Conservation (phyloP, 2,888 invertebrate species). For the Megalurothrips usitatus region DNA sequence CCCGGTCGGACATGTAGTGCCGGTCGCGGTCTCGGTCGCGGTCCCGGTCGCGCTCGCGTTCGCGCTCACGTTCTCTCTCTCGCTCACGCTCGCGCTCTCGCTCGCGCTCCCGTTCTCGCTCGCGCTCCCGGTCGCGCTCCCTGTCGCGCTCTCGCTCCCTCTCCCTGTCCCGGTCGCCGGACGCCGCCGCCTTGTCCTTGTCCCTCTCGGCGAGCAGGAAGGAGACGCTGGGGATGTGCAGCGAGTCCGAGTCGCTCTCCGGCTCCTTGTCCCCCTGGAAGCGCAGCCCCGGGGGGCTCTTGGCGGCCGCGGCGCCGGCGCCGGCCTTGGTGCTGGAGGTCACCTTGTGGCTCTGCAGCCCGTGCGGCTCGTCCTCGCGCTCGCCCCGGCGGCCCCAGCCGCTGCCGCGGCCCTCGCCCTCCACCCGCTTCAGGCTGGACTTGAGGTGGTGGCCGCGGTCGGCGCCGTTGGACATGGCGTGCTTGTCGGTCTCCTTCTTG, state of each 20-base stretch:
- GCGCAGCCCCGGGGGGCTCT: not conserved
- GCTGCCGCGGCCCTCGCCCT: not conserved
- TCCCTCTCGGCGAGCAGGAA: conserved; percentile 15
- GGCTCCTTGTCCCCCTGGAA: not conserved
- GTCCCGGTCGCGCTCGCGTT: not conserved
- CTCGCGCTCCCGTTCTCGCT: not conserved
- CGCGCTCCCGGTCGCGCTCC: not conserved
- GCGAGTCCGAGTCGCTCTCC: conserved; percentile 14
- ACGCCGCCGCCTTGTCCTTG: not conserved
- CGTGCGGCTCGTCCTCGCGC: conserved; percentile 4
- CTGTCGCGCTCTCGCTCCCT: not conserved
- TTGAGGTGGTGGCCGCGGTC: conserved; percentile 23
- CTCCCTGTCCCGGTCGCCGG: not conserved
- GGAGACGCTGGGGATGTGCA: conserved; percentile 21
- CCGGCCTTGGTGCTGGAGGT: conserved; percentile 15
- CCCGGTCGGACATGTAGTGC: not conserved
- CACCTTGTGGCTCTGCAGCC: conserved; percentile 14
- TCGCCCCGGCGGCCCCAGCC: not conserved
- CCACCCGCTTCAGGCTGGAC: not conserved
- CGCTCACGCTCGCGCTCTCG: not conserved
- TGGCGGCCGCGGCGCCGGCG: not conserved
- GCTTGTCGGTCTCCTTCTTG: not conserved
- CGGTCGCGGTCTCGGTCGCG: not conserved
- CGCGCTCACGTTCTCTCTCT: not conserved
- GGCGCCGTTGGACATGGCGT: not conserved